phyloP scores from a whole-genome alignment of 2,113 vertebrate species.

The Nerophis ophidion region DNA sequence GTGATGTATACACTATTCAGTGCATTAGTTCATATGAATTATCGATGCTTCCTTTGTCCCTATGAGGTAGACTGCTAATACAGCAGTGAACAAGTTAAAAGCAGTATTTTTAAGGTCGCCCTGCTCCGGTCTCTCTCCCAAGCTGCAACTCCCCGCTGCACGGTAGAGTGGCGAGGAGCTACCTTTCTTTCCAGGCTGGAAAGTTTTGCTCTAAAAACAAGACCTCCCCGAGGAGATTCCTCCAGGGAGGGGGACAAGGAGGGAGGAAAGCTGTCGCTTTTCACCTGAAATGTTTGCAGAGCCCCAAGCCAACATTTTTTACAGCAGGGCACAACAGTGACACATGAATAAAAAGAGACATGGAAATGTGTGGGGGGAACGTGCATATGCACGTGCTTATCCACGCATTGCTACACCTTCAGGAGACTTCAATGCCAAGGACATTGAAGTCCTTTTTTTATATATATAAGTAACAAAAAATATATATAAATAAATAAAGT shows the following conservation, averaged over 20 bases:
- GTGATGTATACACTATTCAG: not conserved
- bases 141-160: slow-evolving; percentile 3
- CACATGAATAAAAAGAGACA: slow-evolving; percentile 44
- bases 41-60: not conserved
- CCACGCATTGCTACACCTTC: slow-evolving; percentile 2
- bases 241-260: slow-evolving; percentile 23
- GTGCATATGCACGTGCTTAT: slow-evolving; percentile 5
- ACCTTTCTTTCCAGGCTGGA: slow-evolving; percentile 30
- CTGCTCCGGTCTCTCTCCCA: not conserved
- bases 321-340: slow-evolving; percentile 12
- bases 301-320: slow-evolving; percentile 28
- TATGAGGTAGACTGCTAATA: not conserved
- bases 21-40: slow-evolving; percentile 14
- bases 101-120: slow-evolving; percentile 39
- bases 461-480: too few relatives aligned
- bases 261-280: slow-evolving; percentile 1
- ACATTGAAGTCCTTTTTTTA: not conserved
- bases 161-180: slow-evolving; percentile 7
- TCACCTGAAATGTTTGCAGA: slow-evolving; percentile 39
- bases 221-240: slow-evolving; percentile 33
- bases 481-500: too few relatives aligned
- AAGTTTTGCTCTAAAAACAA: slow-evolving; percentile 48
- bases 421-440: not conserved
- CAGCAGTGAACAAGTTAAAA: slow-evolving; percentile 35
- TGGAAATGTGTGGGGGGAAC: slow-evolving; percentile 15